Base-by-base conservation (phyloP, 1,140 invertebrate species). In the Trachymyrmex septentrionalis region DNA sequence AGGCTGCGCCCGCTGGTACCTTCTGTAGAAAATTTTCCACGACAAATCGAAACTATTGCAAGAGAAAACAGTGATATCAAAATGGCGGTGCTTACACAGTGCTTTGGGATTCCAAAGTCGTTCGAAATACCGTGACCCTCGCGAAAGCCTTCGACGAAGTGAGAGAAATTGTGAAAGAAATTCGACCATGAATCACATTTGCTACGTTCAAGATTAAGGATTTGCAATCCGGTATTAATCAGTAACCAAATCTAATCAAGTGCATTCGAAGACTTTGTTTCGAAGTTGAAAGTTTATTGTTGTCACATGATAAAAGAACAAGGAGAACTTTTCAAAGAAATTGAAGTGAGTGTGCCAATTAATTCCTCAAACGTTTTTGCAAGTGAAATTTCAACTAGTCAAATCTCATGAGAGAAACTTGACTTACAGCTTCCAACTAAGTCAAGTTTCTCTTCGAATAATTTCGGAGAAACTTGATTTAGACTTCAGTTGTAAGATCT, bases 351-450 rank as follows among this genome's bases (percentile, higher is more conserved):
- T 57, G 30, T 38, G 64, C 44, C 38, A 64, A 34, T 48, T 69
- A 64, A 66, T 34, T 78, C 24, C 24, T 64, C 12, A 21, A 78
- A 50, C 24, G 24, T 48, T 81, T 57, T 55, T 81, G 44, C 77
- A 34, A 80, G 64, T 80, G 77, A 69, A 69, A 80, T 69, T 80
- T 55, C 48, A 80, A 53, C 44, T 69, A 69, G 64, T 80, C 44
- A 30, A 80, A 80, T 10, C 24, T 67, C 5, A 24, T 12, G 12
- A 53, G 21, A 30, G 34, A 69, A 69, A 69, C 66, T 38, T 80
- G 48, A 72, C 66, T 64, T 24, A 10, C 59, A 67, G 14, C 44
- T 69, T 53, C n/a, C 4, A 67, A 80, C 44, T 80, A 55, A 64
- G 34, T 64, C 21, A 77, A 30, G 59, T 77, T 77, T 77, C 75